Evolutionary conservation across 1,140 invertebrate genomes (phyloP).

Genomic region (Ylistrum balloti): DNA sequence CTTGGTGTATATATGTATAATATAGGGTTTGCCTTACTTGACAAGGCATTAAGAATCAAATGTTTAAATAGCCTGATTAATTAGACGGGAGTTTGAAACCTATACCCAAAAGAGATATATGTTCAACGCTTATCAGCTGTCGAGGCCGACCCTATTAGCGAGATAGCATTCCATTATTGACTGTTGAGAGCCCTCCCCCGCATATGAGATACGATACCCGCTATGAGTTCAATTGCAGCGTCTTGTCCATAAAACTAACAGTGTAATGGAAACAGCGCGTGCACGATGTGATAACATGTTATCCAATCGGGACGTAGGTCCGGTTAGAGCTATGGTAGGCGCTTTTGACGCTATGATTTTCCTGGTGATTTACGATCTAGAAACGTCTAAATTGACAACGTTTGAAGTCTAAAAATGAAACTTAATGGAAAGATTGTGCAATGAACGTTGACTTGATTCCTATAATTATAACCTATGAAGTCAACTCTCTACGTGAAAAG

Average conservation of each 20-base stretch:
- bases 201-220: slow-evolving; percentile 17
- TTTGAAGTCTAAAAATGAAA: slow-evolving; percentile 36
- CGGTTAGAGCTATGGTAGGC: slow-evolving; percentile 11
- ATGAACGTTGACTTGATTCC: slow-evolving; percentile 18
- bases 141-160: neutral
- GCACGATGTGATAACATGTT: slow-evolving; percentile 20
- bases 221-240: slow-evolving; percentile 21
- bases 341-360: slow-evolving; percentile 20
- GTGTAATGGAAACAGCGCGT: slow-evolving; percentile 14
- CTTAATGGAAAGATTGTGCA: slow-evolving; percentile 34
- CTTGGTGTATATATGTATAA: slow-evolving; percentile 19
- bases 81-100: neutral
- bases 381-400: slow-evolving; percentile 34
- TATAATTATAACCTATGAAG: neutral
- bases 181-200: neutral
- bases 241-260: slow-evolving; percentile 22
- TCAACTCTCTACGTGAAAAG: neutral
- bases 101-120: slow-evolving; percentile 31
- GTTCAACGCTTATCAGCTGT: slow-evolving; percentile 37
- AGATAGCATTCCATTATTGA: slow-evolving; percentile 29
- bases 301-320: neutral
- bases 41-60: neutral
- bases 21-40: neutral
- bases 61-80: slow-evolving; percentile 22
- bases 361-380: slow-evolving; percentile 33